Evolutionary conservation across 2,113 vertebrate genomes (phyloP), one percentile per base, ranked within the genome.

Genomic region (Perca fluviatilis): DNA sequence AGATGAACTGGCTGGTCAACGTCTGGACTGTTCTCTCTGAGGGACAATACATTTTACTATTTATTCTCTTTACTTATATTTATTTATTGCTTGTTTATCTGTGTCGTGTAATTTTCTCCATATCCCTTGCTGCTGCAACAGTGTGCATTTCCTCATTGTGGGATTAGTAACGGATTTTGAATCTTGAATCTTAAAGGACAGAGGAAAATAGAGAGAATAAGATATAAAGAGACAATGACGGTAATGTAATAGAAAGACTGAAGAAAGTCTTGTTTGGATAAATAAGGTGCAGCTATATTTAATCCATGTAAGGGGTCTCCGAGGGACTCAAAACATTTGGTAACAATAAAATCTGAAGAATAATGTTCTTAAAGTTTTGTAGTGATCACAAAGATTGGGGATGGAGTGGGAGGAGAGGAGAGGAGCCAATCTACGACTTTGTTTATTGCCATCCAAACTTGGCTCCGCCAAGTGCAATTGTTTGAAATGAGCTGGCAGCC

Each of bases 381-480:
- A 49, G 65, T 57, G 49, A 66, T 81, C 58, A 25, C 27, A 72
- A 69, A 82, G 54, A 63, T 74, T 49, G 51, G 25, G 47, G 43
- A 40, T 58, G 30, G 50, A 62, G 12, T 19, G 54, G 47, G 67
- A 91, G 78, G 86, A 82, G 74, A 87, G 83, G 77, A 90, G 88
- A 87, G 83, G 83, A 91, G 89, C 79, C 83, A 88, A 77, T 88
- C 86, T 88, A 86, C 85, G 80, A 93, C 90, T 94, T 95, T 95
- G 94, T 94, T 96, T 95, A 94, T 92, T 93, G 91, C 92, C 91
- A 89, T 92, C 92, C 86, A 93, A 93, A 94, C 91, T 94, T 92
- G 90, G 93, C 93, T 93, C 86, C 43, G 14, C 40, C 56, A n/a
- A n/a, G n/a, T 85, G 89, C 89, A 88, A 94, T 94, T 95, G 94